Evolutionary conservation across 1,140 invertebrate species (phyloP), one percentile per base, ranked within the genome.

Genomic region (Calephelis virginiensis): DNA sequence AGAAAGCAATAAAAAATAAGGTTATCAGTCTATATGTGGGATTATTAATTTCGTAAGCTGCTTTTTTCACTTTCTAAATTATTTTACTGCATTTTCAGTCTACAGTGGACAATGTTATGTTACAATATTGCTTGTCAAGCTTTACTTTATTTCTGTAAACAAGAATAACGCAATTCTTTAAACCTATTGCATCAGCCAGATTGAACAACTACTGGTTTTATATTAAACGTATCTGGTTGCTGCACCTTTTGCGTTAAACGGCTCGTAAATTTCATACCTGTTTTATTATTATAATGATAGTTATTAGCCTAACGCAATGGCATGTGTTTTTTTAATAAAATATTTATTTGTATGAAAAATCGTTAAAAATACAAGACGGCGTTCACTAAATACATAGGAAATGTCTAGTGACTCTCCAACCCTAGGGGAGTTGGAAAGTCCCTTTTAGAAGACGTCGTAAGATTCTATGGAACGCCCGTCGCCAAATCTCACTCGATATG

Each of bases 151-250:
- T 59, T 65, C 43, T 66, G 78, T 77, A 82, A 82, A 82, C 73
- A 78, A 80, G 75, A 63, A 69, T 85, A 72, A 81, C 75, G 84
- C 75, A 89, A 89, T 72, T 61, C 66, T 74, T 75, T 68, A 70
- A 73, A 67, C 72, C 72, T 84, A 86, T 89, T 89, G 86, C 86
- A 85, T 89, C 86, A 89, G 83, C 82, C 76, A 79, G 65, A 83
- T 67, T 77, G 75, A 80, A 73, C 75, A 77, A 68, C 78, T 78
- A 83, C 76, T 74, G 69, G 64, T 80, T 77, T 79, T 75, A 80
- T 80, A 74, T 63, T 68, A 69, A 63, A 66, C 45, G 66, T 59
- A 70, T 59, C 53, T 70, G 70, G 69, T 73, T 76, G 68, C 64
- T 62, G 59, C 64, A 74, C 68, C 69, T 70, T 46, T 48, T 66